phyloP scores from a whole-genome alignment of 2,797 vertebrate species.

The Lacerta bilineata region DNA sequence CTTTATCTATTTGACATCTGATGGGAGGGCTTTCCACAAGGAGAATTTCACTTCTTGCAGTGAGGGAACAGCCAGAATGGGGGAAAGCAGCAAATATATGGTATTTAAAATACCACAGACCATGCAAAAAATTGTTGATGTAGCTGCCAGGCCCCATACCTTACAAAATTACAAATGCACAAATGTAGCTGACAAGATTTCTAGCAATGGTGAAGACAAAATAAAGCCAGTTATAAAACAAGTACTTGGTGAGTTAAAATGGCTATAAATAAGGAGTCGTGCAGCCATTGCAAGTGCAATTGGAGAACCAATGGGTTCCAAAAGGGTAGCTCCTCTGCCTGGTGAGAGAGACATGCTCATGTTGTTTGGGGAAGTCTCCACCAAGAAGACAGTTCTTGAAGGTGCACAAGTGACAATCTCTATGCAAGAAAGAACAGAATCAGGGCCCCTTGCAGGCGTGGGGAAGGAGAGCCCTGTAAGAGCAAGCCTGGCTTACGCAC shows the following conservation, averaged over 20 bases:
- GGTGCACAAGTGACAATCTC: slow-evolving; percentile 17
- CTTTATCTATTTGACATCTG: too few relatives aligned
- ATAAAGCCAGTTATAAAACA: neutral
- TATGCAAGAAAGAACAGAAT: neutral
- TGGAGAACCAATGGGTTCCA: neutral
- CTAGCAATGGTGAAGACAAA: neutral
- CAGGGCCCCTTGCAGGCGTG: neutral
- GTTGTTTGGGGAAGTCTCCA: slow-evolving; percentile 8
- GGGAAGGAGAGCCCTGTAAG: slow-evolving; percentile 9
- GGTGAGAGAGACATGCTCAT: neutral
- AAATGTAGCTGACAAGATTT: neutral
- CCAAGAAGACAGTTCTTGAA: fast-evolving
- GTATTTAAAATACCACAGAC: neutral
- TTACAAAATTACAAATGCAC: neutral
- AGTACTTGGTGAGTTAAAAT: neutral
- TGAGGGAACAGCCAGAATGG: too few relatives aligned
- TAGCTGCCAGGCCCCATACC: neutral
- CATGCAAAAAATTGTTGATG: neutral
- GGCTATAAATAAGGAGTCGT: neutral
- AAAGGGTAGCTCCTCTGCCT: neutral
- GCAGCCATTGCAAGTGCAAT: neutral
- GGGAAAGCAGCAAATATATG: neutral
- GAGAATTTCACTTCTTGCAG: too few relatives aligned
- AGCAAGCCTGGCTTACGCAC: slow-evolving; percentile 20
- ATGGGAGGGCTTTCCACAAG: too few relatives aligned